Evolutionary conservation across 2,888 invertebrate species (phyloP).

Genomic region (Tenodera sinensis): DNA sequence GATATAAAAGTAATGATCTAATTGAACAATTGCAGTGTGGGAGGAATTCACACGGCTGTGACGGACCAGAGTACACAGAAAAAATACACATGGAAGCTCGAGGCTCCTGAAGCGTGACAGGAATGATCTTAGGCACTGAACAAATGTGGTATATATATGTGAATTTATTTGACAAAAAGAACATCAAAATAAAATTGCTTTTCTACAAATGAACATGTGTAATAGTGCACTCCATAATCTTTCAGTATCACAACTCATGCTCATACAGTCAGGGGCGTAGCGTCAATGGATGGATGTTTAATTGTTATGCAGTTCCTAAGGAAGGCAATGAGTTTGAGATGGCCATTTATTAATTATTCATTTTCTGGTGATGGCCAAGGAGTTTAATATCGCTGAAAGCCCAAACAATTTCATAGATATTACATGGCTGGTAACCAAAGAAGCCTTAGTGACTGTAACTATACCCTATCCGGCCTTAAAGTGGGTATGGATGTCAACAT

Average conservation of each 20-base stretch:
- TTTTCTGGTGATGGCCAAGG: too few relatives aligned
- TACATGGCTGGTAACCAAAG: too few relatives aligned
- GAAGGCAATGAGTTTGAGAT: too few relatives aligned
- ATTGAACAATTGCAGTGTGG: conserved; percentile 15
- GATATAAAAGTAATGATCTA: not conserved
- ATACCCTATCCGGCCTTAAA: too few relatives aligned
- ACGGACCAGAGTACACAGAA: conserved; percentile 23
- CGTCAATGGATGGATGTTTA: too few relatives aligned
- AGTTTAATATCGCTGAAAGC: too few relatives aligned
- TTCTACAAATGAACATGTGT: not conserved
- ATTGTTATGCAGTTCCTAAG: too few relatives aligned
- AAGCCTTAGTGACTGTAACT: too few relatives aligned
- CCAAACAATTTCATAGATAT: too few relatives aligned
- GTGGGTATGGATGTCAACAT: too few relatives aligned
- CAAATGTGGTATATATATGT: not conserved
- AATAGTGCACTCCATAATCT: not conserved
- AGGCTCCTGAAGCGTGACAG: not conserved
- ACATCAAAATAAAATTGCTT: not conserved
- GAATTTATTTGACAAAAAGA: not conserved
- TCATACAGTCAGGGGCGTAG: too few relatives aligned
- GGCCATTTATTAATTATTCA: too few relatives aligned
- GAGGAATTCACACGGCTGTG: conserved; percentile 19
- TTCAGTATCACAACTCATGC: not conserved
- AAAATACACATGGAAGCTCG: conserved; percentile 21
- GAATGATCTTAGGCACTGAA: not conserved